Percentiles rank a stretch among this genome's conserved stretches.
Evolutionary conservation across 2,888 invertebrate species (phyloP).

Genomic region (Escarpia spicata): DNA sequence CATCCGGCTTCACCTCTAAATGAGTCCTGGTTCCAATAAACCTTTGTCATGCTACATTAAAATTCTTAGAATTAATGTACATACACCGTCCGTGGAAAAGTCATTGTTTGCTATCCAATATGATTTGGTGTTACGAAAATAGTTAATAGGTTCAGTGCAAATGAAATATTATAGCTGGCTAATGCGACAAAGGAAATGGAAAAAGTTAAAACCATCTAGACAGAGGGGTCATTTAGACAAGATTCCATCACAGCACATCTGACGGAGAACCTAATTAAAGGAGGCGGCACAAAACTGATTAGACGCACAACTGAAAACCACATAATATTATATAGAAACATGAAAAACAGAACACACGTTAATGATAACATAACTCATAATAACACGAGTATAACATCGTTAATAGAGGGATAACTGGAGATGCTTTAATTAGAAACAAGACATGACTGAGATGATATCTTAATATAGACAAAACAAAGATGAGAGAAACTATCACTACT

Average conservation of each 20-base stretch:
- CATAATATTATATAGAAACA: not conserved
- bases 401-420: not conserved
- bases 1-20: not conserved
- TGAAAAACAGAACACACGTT: not conserved
- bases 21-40: not conserved
- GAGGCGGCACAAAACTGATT: not conserved
- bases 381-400: not conserved
- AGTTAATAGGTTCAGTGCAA: conserved; percentile 9
- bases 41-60: not conserved
- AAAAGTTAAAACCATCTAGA: not conserved
- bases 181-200: not conserved
- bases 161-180: not conserved
- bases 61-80: not conserved
- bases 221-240: not conserved
- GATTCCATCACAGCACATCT: not conserved
- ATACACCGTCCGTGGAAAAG: not conserved
- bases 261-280: not conserved
- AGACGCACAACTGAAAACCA: not conserved
- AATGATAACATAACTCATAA: not conserved
- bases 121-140: not conserved
- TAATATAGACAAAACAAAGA: no score
- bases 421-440: not conserved
- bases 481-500: not conserved
- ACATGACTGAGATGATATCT: not conserved
- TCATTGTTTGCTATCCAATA: not conserved